phyloP scores from a whole-genome alignment of 2,113 vertebrate species.

The Istiophorus platypterus region DNA sequence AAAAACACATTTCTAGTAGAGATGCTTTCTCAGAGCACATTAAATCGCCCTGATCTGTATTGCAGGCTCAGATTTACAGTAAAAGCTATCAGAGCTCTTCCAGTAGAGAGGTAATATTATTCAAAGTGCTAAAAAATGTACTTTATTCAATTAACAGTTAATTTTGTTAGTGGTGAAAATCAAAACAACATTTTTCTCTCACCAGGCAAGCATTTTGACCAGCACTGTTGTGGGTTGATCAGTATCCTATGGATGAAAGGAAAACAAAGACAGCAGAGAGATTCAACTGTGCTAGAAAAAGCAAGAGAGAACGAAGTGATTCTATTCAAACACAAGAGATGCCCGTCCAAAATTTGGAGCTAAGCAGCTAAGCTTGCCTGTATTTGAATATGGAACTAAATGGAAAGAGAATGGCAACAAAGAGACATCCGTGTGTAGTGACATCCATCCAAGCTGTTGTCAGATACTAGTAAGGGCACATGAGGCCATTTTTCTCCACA shows the following conservation, averaged over 20 bases:
- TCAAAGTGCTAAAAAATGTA: background rate
- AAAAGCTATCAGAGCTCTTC: background rate
- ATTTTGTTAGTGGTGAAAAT: slow-evolving; percentile 10
- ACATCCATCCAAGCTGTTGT: background rate
- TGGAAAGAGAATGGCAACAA: background rate
- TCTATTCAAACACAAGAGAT: background rate
- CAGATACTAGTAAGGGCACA: background rate
- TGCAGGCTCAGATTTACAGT: background rate
- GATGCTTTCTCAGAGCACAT: no score
- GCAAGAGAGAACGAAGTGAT: background rate
- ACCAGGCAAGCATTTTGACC: slow-evolving; percentile 23
- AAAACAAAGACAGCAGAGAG: slow-evolving; percentile 9
- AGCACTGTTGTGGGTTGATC: slow-evolving; percentile 10
- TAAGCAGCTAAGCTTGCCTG: background rate
- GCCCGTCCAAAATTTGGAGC: background rate
- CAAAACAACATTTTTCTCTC: background rate
- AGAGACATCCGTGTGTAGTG: background rate
- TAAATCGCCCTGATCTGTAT: background rate
- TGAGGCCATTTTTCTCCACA: background rate
- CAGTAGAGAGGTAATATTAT: background rate
- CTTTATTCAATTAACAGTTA: slow-evolving; percentile 12
- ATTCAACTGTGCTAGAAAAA: background rate
- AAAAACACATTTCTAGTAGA: no score
- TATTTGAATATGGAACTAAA: background rate
- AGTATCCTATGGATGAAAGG: background rate